Base-by-base conservation (phyloP, 2,797 vertebrate species). In the Helicolenus hilgendorfi region DNA sequence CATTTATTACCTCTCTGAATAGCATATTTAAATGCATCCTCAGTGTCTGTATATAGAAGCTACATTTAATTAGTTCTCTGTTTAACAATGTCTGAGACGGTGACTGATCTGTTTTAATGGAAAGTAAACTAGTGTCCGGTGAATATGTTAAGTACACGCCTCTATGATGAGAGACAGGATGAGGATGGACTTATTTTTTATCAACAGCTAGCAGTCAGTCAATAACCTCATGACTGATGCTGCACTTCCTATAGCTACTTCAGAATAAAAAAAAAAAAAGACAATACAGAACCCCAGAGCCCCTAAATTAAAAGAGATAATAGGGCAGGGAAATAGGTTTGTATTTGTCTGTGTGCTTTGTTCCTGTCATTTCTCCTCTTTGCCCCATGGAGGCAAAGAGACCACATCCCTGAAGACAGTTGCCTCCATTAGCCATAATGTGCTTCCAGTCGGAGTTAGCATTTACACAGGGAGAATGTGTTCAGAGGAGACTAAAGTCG, bases 381-480 rank as follows among this genome's bases (percentile, higher is more conserved):
- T 84, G 71, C 70, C 69, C 72, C 60, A 72, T 33, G 15, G 49
- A 79, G 49, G 22, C 67, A 80, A 62, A 74, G 58, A 71, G 73
- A 83, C 38, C 74, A 70, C 74, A 79, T 83, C 84, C 76, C 80
- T 35, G 15, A 71, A 79, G 86, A 85, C 77, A 77, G 82, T 22
- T 31, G 58, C 71, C 63, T 86, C 86, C 49, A 89, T 86, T 85
- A 86, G 56, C 71, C n/a, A 35, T 58, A 56, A 59, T 72, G n/a
- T 60, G 63, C 56, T 24, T 78, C 58, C 72, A 56, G 33, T 84
- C 45, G 26, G 75, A 78, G 76, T 79, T 78, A 76, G 59, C 81
- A 89, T 93, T 91, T 91, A 83, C 85, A 92, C 78, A 82, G 70
- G 72, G 38, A 69, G 36, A 84, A 85, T 72, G 31, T 67, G 81